Evolutionary conservation across 2,888 invertebrate genomes (phyloP), one percentile per base, ranked within the genome.

Genomic region (Lapara coniferarum): DNA sequence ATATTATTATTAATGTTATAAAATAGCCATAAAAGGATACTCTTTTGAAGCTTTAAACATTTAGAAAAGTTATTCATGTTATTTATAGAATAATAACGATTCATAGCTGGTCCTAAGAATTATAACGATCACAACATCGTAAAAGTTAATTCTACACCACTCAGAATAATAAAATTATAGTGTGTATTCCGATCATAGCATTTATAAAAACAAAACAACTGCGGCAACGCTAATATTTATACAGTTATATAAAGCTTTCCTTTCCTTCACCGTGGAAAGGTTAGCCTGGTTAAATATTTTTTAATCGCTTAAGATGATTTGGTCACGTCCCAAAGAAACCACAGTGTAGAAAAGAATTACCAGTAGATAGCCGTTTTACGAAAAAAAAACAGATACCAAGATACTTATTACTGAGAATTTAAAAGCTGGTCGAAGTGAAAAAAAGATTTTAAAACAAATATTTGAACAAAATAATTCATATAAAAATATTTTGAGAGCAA

Each of bases 301-400:
- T 49, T 63, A 63, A 63, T 46, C 10, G 44, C 19, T 46, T 14
- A 14, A 58, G 30, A 58, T 58, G 19, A 63, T 63, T 63, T 46
- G 8, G 49, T 63, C 63, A 63, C 63, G 63, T 63, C 19, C 49
- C 49, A 10, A 59, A 19, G 49, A 19, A 63, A 49, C 63, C 63
- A 49, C 63, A 63, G 10, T 49, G 19, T 19, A 46, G 10, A 14
- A 49, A 63, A 63, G 12, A 63, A 59, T 16, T 8, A 59, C 49
- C 13, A 16, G 46, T 49, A 63, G 19, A 46, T 63, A 49, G 13
- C 46, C 13, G 3, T 19, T 63, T 46, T 63, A 49, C 13, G 19
- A 7, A 16, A 63, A 19, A 7, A 19, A 7, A 16, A 49, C 1
- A 49, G 19, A 25, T 19, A 46, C 16, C 13, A 19, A 49, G 16